Evolutionary conservation across 2,888 invertebrate genomes (phyloP).

Genomic region (Mechanitis mazaeus): DNA sequence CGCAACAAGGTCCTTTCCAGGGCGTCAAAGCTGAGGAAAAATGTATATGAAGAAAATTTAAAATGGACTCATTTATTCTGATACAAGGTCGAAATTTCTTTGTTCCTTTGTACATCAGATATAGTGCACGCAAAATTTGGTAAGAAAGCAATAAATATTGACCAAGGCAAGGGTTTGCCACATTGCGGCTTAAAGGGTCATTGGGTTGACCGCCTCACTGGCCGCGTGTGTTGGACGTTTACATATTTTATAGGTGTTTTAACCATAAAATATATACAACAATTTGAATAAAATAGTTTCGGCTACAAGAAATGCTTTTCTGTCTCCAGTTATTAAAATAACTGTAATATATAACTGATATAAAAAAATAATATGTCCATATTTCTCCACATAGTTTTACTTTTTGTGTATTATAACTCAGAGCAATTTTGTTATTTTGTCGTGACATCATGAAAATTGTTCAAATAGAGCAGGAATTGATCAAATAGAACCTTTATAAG

Average conservation of each 20-base stretch:
- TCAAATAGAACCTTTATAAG: too few species aligned
- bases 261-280: not conserved
- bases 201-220: constrained; percentile 50
- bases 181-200: constrained; percentile 43
- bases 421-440: too few species aligned
- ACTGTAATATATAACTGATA: too few species aligned
- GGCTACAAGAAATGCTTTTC: too few species aligned
- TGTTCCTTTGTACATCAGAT: constrained; percentile 11
- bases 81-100: constrained; percentile 14
- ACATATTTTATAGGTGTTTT: constrained; percentile 28
- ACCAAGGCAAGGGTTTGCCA: constrained; percentile 49
- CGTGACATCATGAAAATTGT: too few species aligned
- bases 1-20: not conserved
- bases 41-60: not conserved
- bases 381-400: too few species aligned
- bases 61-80: not conserved
- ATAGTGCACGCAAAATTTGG: constrained; percentile 44
- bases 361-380: too few species aligned
- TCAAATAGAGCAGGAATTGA: too few species aligned
- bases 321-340: too few species aligned
- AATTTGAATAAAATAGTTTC: not conserved
- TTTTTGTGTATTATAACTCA: too few species aligned
- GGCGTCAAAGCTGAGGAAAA: not conserved
- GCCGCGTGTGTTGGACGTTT: constrained; percentile 35
- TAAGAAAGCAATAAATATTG: constrained; percentile 57